These are phyloP conservation scores for Lithobates pipiens DNA, from an alignment of 2,797 vertebrate genomes.

Conservation along the genomic window DNA sequence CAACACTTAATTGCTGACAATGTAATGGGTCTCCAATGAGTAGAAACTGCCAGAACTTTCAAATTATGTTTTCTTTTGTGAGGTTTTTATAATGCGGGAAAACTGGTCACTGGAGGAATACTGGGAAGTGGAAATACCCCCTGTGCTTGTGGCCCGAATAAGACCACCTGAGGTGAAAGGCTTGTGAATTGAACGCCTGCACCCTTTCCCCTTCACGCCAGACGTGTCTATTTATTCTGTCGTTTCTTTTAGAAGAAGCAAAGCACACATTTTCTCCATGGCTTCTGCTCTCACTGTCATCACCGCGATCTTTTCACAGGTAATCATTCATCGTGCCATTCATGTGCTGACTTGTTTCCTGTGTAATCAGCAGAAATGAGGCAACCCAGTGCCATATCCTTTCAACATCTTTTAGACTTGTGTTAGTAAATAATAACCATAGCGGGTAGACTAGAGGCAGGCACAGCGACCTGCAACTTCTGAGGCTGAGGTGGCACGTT, in stretches of 20 bases:
- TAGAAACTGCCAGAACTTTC: slow-evolving; percentile 34
- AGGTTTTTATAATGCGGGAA: slow-evolving; percentile 42
- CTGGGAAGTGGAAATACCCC: slow-evolving; percentile 24
- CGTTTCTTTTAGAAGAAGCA: not conserved
- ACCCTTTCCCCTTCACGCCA: slow-evolving; percentile 6
- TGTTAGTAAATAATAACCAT: not conserved
- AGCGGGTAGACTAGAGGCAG: not conserved
- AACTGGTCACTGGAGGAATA: slow-evolving; percentile 34
- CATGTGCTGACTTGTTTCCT: slow-evolving; percentile 3
- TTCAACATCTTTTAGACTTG: not conserved
- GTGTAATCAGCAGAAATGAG: not conserved
- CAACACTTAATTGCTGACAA: slow-evolving; percentile 17
- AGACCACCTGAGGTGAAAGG: slow-evolving; percentile 46
- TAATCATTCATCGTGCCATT: slow-evolving; percentile 2
- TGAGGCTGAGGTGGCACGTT: too few relatives aligned
- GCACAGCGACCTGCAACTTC: not conserved
- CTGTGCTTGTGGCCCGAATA: slow-evolving; percentile 32
- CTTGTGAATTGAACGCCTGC: slow-evolving; percentile 13
- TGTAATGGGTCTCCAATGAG: slow-evolving; percentile 37
- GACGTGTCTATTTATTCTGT: not conserved
- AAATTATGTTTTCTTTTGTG: slow-evolving; percentile 36
- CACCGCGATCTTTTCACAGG: not conserved
- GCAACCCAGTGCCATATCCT: not conserved
- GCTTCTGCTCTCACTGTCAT: not conserved
- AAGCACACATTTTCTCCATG: not conserved